Base-by-base conservation (phyloP, 2,888 invertebrate species). In the Nomada flava region DNA sequence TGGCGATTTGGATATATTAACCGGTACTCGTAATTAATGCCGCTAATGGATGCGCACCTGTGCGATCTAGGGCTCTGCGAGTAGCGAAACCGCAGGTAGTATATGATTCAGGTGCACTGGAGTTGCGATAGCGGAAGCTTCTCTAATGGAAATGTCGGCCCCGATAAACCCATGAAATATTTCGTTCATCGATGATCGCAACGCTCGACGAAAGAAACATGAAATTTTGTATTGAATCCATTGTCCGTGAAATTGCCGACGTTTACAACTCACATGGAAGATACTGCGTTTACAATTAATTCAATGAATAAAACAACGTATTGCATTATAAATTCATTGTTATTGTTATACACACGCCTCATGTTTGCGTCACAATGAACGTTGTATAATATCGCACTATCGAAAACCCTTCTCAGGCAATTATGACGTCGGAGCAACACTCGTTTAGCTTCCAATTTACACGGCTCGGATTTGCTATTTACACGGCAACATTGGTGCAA, bases 401-500 rank as follows among this genome's bases (percentile, higher is more conserved):
- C 4, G 10, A 20, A 57, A 65, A n/a, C 26, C n/a, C 50, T 59
- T 50, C 2, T 44, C 13, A 23, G 2, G 42, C 13, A 23, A 26
- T 59, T 42, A 52, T 10, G 13, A 52, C 11, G 18, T 64, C 18
- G 9, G 18, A 13, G 44, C 9, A 15, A 55, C 15, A 50, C 9
- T 36, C 15, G 52, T 63, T 52, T 59, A 36, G 29, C 9, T 68
- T 52, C 50, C 20, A 68, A 74, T 68, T 64, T 59, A 52, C 57
- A 23, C 36, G n/a, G 15, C 15, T 52, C n/a, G 52, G 52, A 57
- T 71, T 65, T 44, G 70, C 50, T 70, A 70, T 70, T 53, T 64
- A n/a, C 42, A 15, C 26, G 18, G 36, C 18, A 53, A 75, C 52
- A 68, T 42, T 29, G 36, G 52, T 9, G 63, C 36, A 47, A 70